phyloP scores from a whole-genome alignment of 2,113 vertebrate genomes.

The Microcebus lehilahytsara region DNA sequence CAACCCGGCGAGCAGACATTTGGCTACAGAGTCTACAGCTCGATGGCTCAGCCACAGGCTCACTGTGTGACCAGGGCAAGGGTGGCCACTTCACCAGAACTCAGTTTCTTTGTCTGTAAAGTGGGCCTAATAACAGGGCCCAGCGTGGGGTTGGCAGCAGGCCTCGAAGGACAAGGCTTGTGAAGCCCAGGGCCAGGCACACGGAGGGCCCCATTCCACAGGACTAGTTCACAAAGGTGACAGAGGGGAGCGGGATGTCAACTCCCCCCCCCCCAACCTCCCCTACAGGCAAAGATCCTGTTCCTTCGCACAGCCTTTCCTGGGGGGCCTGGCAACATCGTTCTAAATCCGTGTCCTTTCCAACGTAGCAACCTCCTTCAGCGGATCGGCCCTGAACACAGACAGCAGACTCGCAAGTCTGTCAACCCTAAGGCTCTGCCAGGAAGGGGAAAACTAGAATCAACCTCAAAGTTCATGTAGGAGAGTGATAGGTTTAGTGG shows the following conservation, averaged over 20 bases:
- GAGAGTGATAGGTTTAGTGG: not conserved
- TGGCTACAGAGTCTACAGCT: not conserved
- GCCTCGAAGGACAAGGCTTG: not conserved
- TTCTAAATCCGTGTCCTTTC: not conserved
- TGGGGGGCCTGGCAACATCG: not conserved
- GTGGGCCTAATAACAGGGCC: not conserved
- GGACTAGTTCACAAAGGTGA: not conserved
- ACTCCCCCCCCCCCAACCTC: too few species aligned
- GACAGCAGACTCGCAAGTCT: not conserved
- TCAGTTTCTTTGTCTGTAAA: not conserved
- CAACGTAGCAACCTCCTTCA: not conserved
- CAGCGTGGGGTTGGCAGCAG: not conserved
- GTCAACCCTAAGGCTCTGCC: not conserved
- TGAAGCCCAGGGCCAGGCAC: not conserved
- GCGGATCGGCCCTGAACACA: not conserved
- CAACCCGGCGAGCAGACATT: fast-evolving
- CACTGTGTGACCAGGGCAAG: not conserved
- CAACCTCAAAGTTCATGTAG: not conserved
- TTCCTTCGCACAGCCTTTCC: not conserved
- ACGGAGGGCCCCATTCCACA: not conserved
- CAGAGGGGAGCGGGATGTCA: not conserved
- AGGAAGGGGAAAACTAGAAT: not conserved
- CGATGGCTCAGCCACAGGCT: not conserved
- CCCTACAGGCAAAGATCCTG: not conserved
- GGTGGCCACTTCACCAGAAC: not conserved